A percentile compares a stretch with the other conserved stretches of the same genome.
Evolutionary conservation across 2,113 vertebrate genomes (phyloP).

Genomic region (Thomomys bottae): DNA sequence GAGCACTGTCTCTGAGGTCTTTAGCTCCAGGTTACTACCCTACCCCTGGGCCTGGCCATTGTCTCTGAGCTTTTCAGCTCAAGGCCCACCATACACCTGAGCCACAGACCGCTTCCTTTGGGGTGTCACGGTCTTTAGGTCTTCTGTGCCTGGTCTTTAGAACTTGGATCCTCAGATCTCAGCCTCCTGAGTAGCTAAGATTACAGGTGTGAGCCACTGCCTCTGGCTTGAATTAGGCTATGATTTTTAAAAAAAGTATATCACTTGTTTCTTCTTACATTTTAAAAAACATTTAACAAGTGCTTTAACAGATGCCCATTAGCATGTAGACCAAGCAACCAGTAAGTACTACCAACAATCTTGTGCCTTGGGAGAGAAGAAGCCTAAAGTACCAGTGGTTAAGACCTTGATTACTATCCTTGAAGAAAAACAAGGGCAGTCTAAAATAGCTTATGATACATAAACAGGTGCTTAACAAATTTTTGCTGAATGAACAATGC

Average conservation of each 20-base stretch:
- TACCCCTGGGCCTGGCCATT: too few relatives aligned
- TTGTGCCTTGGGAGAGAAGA: background rate
- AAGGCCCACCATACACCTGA: too few relatives aligned
- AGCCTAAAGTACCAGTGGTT: background rate
- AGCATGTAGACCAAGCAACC: conserved; percentile 4
- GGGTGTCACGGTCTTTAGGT: too few relatives aligned
- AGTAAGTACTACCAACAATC: background rate
- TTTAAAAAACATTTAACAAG: conserved; percentile 6
- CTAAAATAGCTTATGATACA: conserved; percentile 9
- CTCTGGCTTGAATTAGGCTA: too few relatives aligned
- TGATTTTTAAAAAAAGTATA: background rate
- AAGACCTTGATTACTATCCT: background rate
- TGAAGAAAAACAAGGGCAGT: conserved; percentile 28
- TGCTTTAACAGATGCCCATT: background rate
- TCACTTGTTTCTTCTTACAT: conserved; percentile 12
- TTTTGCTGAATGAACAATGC: background rate
- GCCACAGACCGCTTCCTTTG: too few relatives aligned
- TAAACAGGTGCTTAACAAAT: background rate
- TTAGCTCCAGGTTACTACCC: too few relatives aligned
- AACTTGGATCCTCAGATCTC: too few relatives aligned
- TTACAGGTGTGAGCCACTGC: too few relatives aligned
- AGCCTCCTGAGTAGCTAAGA: too few relatives aligned
- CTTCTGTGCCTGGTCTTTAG: too few relatives aligned
- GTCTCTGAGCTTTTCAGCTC: too few relatives aligned
- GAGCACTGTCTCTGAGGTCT: too few relatives aligned